Base-by-base conservation (phyloP, 2,113 vertebrate species). In the Stigmatopora nigra region DNA sequence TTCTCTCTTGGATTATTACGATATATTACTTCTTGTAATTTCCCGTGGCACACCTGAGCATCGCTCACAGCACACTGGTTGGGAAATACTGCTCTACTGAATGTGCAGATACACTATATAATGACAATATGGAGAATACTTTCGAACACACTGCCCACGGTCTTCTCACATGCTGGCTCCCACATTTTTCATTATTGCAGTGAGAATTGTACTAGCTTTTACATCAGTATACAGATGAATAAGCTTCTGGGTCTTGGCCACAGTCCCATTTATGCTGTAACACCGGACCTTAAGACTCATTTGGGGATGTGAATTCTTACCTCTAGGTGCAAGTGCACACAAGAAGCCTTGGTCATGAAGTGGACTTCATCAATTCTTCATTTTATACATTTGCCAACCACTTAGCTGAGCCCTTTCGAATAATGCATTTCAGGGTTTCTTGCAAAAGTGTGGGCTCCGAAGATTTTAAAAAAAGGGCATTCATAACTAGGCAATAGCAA, bases 61-160 rank as follows among this genome's bases (percentile, higher is more conserved):
- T 31, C 25, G 25, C 25, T 31, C 25, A 31, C 25, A 31, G 25
- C 25, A 31, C 25, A 31, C 25, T 31, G 25, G 25, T 31, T 31
- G 25, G 25, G 25, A 31, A 31, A 31, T 31, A 31, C 25, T 10
- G 38, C 6, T 41, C 7, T 41, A 41, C 38, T 1, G 38, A 41
- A 65, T 72, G 75, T 55, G 76, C 78, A 80, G 64, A 84, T 77
- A 65, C 9, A 13, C 19, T 53, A 13, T 22, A 55, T 84, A 84
- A 85, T 78, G 82, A 76, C 75, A 75, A 70, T 69, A 72, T 73
- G 71, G 77, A 75, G 63, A 71, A 61, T 79, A 86, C 80, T 83
- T 73, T 69, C 5, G 62, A 78, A 85, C 84, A 81, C 61, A 20
- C 38, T n/a, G 78, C 81, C 86, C 78, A 86, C 83, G 61, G 69